Percentiles rank a stretch among this genome's conserved stretches.
phyloP scores from a whole-genome alignment of 1,140 invertebrate species.

The Holcopasites calliopsidis region DNA sequence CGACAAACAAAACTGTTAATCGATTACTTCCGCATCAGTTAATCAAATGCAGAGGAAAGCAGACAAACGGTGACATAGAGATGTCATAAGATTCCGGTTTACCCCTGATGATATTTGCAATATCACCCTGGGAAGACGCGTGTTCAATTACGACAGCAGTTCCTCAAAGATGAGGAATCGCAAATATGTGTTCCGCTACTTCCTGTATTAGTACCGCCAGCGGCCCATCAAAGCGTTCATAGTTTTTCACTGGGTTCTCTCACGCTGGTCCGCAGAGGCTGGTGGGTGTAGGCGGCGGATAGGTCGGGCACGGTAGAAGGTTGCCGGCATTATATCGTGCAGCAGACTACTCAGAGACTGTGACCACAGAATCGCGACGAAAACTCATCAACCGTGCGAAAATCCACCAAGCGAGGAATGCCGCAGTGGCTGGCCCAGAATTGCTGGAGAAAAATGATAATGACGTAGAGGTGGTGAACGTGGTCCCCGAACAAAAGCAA shows the following conservation, averaged over 20 bases:
- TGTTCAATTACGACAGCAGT: background rate
- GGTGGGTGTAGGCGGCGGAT: constrained; percentile 21
- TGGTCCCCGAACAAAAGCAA: constrained; percentile 31
- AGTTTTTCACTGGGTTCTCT: constrained; percentile 25
- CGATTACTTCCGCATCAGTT: too few relatives aligned
- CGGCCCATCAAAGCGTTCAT: constrained; percentile 26
- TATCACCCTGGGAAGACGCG: background rate
- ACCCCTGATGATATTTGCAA: background rate
- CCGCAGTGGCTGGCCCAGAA: constrained; percentile 30
- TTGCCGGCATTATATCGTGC: constrained; percentile 32
- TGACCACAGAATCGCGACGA: constrained; percentile 70
- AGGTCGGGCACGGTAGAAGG: constrained; percentile 13
- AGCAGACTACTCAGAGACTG: constrained; percentile 57
- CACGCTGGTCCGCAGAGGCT: constrained; percentile 15
- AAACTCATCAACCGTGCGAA: constrained; percentile 75
- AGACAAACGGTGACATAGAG: too few relatives aligned
- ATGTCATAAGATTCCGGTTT: background rate
- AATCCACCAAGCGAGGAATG: constrained; percentile 61
- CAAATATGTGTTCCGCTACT: background rate
- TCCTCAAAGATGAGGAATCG: constrained; percentile 1
- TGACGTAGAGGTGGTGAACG: constrained; percentile 4
- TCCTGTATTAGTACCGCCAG: constrained; percentile 13
- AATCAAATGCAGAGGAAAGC: background rate
- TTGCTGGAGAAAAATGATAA: constrained; percentile 32
- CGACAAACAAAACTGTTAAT: too few relatives aligned